Conservation (phyloP, 2,113 vertebrate species). For the Psilopogon haemacephalus region DNA sequence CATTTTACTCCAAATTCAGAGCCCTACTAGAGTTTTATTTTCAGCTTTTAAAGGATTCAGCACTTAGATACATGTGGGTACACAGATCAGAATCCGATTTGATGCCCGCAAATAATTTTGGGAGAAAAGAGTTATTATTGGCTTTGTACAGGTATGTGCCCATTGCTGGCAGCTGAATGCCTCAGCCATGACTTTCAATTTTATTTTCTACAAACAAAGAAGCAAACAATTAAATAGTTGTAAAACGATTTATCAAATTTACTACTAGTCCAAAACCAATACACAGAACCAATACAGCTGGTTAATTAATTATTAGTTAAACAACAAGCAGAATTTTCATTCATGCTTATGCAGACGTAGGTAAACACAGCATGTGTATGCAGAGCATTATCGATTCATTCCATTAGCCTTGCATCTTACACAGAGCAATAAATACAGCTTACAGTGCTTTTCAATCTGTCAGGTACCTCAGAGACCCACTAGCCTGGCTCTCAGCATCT, state of each 20-base stretch:
- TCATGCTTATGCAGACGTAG: neutral
- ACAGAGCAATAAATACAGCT: neutral
- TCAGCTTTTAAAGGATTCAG: neutral
- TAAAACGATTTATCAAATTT: slow-evolving; percentile 10
- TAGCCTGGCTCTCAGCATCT: neutral
- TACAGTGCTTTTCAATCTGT: neutral
- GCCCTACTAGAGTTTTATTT: neutral
- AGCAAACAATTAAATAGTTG: neutral
- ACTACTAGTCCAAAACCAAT: neutral
- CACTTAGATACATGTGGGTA: neutral
- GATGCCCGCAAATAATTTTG: neutral
- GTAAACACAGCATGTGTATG: neutral
- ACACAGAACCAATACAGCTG: neutral
- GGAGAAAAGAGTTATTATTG: neutral
- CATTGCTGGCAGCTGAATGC: neutral
- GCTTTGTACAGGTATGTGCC: neutral
- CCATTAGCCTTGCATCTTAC: neutral
- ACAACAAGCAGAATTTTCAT: neutral
- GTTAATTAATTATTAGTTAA: slow-evolving; percentile 24
- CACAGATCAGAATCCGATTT: rapidly evolving
- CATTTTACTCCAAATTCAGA: neutral
- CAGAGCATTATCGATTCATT: neutral
- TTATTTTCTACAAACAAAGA: neutral
- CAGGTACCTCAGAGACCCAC: neutral
- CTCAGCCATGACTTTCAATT: neutral